Conservation (phyloP, 2,797 vertebrate genomes). For the Amazonetta brasiliensis region DNA sequence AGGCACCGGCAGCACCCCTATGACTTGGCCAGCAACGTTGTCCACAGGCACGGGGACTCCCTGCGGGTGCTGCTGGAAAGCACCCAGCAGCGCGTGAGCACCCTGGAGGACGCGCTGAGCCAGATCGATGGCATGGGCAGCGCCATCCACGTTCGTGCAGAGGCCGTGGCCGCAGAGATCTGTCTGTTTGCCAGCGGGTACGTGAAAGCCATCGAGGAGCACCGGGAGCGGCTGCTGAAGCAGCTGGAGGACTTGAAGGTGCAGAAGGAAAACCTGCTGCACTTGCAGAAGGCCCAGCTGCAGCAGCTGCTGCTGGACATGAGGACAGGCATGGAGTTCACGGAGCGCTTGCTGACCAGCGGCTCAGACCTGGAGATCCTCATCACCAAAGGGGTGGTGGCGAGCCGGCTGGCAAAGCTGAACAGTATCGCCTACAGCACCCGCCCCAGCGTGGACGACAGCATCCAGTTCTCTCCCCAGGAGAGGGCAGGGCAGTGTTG, state of each 20-base stretch:
- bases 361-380: conserved; percentile 91
- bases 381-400: conserved; percentile 85
- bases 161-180: conserved; percentile 81
- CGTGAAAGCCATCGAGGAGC: conserved; percentile 84
- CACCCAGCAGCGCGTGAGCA: conserved; percentile 80
- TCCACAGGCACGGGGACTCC: conserved; percentile 82
- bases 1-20: conserved; percentile 87
- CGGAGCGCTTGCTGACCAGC: conserved; percentile 83
- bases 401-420: conserved; percentile 83
- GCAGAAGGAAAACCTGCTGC: conserved; percentile 86
- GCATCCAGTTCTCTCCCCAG: conserved; percentile 83
- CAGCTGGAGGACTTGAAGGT: conserved; percentile 85
- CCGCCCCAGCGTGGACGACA: conserved; percentile 67
- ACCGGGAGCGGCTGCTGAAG: conserved; percentile 85
- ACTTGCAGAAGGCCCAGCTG: conserved; percentile 88
- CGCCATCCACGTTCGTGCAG: conserved; percentile 69
- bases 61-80: conserved; percentile 83
- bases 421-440: conserved; percentile 74
- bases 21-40: conserved; percentile 75
- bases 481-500: conserved; percentile 84
- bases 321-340: conserved; percentile 85
- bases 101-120: conserved; percentile 80
- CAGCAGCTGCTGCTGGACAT: conserved; percentile 88
- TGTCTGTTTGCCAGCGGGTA: conserved; percentile 83
- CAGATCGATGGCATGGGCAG: conserved; percentile 78